These are phyloP conservation scores for Buathra laborator DNA, from an alignment of 2,888 invertebrate species.

Conservation along the genomic window DNA sequence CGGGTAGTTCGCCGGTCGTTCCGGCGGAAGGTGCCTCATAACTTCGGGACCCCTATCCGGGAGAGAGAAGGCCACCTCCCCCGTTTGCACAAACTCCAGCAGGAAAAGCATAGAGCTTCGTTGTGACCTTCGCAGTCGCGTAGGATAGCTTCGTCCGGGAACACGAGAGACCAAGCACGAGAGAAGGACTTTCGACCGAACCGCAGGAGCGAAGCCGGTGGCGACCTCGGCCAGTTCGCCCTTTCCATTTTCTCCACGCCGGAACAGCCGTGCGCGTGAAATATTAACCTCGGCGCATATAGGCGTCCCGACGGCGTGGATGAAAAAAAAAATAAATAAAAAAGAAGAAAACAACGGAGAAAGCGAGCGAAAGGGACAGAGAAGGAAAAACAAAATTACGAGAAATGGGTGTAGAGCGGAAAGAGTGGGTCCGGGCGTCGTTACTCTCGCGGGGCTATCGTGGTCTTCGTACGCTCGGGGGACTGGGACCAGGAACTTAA, in stretches of 20 bases:
- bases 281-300: constrained; percentile 80
- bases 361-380: constrained; percentile 21
- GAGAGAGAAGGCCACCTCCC: constrained; percentile 60
- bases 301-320: constrained; percentile 69
- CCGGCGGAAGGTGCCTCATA: constrained; percentile 81
- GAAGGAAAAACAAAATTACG: constrained; percentile 51
- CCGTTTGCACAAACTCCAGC: constrained; percentile 41
- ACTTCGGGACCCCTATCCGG: constrained; percentile 76
- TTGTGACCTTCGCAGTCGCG: constrained; percentile 70
- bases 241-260: constrained; percentile 82
- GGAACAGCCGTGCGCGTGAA: constrained; percentile 82
- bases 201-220: constrained; percentile 40
- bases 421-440: constrained; percentile 51
- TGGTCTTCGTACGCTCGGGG: constrained; percentile 6
- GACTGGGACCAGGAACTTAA: constrained; percentile 33
- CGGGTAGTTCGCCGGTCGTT: constrained; percentile 79
- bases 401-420: constrained; percentile 62
- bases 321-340: constrained; percentile 34
- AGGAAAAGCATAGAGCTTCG: constrained; percentile 61
- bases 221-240: constrained; percentile 63
- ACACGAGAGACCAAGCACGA: constrained; percentile 42
- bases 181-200: constrained; percentile 44
- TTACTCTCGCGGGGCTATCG: constrained; percentile 55
- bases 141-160: constrained; percentile 34
- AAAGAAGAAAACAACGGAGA: constrained; percentile 37